Percentiles rank a stretch among this genome's conserved stretches.
These are phyloP conservation scores for Epirrhoe alternata DNA, from an alignment of 2,888 invertebrate species.

Conservation along the genomic window DNA sequence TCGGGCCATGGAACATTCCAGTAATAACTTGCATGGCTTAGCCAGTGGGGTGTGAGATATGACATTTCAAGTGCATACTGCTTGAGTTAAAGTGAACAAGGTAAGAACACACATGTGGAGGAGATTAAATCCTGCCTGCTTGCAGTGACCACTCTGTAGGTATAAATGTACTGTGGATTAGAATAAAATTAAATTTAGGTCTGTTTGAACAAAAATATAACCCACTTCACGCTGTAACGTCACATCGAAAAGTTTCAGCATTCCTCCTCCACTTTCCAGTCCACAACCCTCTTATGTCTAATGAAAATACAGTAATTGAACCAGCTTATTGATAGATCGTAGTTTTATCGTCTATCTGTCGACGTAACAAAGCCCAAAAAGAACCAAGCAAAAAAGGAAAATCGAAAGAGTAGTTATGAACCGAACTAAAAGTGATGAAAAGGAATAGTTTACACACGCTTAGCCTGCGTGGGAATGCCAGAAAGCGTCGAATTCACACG, in stretches of 20 bases:
- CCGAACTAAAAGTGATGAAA: constrained; percentile 29
- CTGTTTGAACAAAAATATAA: too few relatives aligned
- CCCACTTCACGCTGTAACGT: too few relatives aligned
- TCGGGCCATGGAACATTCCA: constrained; percentile 37
- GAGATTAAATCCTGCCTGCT: neutral
- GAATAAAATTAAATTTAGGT: too few relatives aligned
- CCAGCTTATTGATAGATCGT: too few relatives aligned
- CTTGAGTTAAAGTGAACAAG: constrained; percentile 15
- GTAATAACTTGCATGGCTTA: constrained; percentile 43
- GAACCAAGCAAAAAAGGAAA: constrained; percentile 9
- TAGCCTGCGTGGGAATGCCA: constrained; percentile 67
- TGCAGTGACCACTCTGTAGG: neutral
- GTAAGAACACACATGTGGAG: constrained; percentile 3
- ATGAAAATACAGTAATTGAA: too few relatives aligned
- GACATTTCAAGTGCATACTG: constrained; percentile 30
- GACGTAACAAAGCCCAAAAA: neutral
- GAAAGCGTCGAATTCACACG: constrained; percentile 68
- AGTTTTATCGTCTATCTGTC: too few relatives aligned
- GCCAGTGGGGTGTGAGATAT: constrained; percentile 27
- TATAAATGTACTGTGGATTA: neutral
- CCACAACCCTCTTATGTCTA: too few relatives aligned
- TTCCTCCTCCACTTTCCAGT: too few relatives aligned
- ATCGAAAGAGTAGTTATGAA: neutral
- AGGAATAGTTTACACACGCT: constrained; percentile 51
- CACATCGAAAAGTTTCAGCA: too few relatives aligned